Conservation (phyloP, 1,140 invertebrate genomes). For the Tetramorium alpestre region DNA sequence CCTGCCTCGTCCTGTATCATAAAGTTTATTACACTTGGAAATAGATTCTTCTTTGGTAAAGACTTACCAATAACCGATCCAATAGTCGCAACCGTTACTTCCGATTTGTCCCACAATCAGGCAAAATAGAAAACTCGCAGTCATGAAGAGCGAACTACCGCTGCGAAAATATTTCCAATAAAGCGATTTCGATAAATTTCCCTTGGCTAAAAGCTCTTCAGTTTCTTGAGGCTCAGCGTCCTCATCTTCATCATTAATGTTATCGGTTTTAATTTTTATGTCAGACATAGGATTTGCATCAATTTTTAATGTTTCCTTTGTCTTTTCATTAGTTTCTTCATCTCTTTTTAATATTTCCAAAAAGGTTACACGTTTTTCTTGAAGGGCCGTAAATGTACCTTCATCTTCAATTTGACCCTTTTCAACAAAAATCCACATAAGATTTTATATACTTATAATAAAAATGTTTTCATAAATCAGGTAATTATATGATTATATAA, state of each 20-base stretch:
- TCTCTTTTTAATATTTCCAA: slow-evolving; percentile 37
- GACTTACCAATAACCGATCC: slow-evolving; percentile 86
- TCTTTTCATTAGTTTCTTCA: slow-evolving; percentile 32
- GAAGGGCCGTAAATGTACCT: slow-evolving; percentile 83
- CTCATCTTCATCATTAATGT: slow-evolving; percentile 75
- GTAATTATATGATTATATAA: background rate
- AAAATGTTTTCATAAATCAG: slow-evolving; percentile 56
- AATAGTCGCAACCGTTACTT: slow-evolving; percentile 87
- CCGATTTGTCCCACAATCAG: slow-evolving; percentile 84
- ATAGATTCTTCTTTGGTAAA: background rate
- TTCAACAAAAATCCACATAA: slow-evolving; percentile 27
- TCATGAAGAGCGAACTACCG: slow-evolving; percentile 85
- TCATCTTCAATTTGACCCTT: slow-evolving; percentile 81
- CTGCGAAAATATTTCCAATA: slow-evolving; percentile 86
- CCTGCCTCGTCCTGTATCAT: slow-evolving; percentile 81
- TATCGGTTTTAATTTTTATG: slow-evolving; percentile 1
- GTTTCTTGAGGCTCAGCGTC: slow-evolving; percentile 86
- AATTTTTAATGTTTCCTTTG: slow-evolving; percentile 29
- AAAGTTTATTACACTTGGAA: background rate
- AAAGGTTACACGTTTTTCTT: slow-evolving; percentile 80
- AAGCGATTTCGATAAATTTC: slow-evolving; percentile 85
- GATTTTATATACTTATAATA: slow-evolving; percentile 16
- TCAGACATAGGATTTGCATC: background rate
- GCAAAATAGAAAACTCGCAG: slow-evolving; percentile 82
- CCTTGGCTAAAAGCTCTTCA: slow-evolving; percentile 87